Percentiles rank a stretch among this genome's conserved stretches.
These are phyloP conservation scores for Bombus superbus DNA, from an alignment of 1,140 invertebrate genomes.

Conservation along the genomic window DNA sequence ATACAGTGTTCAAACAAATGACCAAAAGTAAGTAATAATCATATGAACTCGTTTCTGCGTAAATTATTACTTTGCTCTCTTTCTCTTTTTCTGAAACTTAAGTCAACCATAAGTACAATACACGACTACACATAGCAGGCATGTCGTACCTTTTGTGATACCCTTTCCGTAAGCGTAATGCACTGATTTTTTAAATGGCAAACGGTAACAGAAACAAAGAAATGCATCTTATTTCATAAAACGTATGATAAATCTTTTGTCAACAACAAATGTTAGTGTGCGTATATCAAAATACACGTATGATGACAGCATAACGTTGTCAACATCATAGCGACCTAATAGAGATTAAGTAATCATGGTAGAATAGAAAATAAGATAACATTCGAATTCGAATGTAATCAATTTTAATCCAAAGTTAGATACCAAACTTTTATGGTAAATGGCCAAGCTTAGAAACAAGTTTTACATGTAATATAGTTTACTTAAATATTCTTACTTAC, in stretches of 20 bases:
- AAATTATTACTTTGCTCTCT: not conserved
- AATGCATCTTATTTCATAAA: not conserved
- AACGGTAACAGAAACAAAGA: not conserved
- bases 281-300: not conserved
- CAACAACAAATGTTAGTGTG: not conserved
- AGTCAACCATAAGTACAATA: not conserved
- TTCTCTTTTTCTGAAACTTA: not conserved
- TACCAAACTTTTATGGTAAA: constrained; percentile 69
- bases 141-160: not conserved
- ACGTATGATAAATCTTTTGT: not conserved
- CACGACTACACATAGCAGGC: not conserved
- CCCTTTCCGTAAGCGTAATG: not conserved
- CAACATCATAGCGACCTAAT: constrained; percentile 28
- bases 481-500: constrained; percentile 69
- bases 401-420: constrained; percentile 61
- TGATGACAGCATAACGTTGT: not conserved
- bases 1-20: constrained; percentile 21
- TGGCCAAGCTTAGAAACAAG: constrained; percentile 71
- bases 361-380: constrained; percentile 25
- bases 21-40: constrained; percentile 1
- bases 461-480: constrained; percentile 72
- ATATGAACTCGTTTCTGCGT: not conserved
- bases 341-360: constrained; percentile 23
- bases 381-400: constrained; percentile 44
- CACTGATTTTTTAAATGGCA: not conserved